Percentiles rank a stretch among this genome's conserved stretches.
These are phyloP conservation scores for Amblyjoppa proteus DNA, from an alignment of 2,888 invertebrate genomes.

Conservation along the genomic window DNA sequence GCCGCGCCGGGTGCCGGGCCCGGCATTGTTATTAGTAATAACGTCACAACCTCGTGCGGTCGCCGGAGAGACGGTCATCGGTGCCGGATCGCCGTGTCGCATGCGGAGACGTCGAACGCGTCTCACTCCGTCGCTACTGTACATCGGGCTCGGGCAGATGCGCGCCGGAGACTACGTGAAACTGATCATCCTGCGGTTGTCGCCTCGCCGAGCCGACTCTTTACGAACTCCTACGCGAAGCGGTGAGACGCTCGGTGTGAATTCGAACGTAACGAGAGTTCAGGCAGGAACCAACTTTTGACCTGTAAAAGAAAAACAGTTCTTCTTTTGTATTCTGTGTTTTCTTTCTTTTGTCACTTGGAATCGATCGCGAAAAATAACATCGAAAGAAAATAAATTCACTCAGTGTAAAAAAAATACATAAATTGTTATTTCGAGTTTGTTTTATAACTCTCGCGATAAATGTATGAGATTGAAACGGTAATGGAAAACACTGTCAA, in stretches of 20 bases:
- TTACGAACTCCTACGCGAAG: too few species aligned
- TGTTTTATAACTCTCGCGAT: neutral
- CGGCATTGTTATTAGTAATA: constrained; percentile 2
- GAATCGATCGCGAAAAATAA: too few species aligned
- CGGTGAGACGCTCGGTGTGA: too few species aligned
- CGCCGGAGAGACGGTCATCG: constrained; percentile 54
- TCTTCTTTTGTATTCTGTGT: too few species aligned
- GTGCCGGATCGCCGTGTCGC: constrained; percentile 62
- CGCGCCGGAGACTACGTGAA: neutral
- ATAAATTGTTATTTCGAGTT: too few species aligned
- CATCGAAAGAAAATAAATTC: too few species aligned
- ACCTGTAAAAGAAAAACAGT: neutral
- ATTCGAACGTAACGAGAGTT: neutral
- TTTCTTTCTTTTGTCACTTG: too few species aligned
- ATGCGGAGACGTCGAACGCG: neutral
- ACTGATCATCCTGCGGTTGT: neutral
- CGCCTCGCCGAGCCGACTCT: too few species aligned
- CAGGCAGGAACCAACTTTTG: neutral
- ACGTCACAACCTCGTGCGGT: constrained; percentile 16
- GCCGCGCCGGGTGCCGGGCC: neutral
- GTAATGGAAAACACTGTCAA: too few species aligned
- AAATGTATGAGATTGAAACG: neutral
- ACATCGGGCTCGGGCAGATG: constrained; percentile 41
- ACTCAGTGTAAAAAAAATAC: too few species aligned
- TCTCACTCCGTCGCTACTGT: constrained; percentile 46